Evolutionary conservation across 2,113 vertebrate species (phyloP).

Genomic region (Delphinapterus leucas): DNA sequence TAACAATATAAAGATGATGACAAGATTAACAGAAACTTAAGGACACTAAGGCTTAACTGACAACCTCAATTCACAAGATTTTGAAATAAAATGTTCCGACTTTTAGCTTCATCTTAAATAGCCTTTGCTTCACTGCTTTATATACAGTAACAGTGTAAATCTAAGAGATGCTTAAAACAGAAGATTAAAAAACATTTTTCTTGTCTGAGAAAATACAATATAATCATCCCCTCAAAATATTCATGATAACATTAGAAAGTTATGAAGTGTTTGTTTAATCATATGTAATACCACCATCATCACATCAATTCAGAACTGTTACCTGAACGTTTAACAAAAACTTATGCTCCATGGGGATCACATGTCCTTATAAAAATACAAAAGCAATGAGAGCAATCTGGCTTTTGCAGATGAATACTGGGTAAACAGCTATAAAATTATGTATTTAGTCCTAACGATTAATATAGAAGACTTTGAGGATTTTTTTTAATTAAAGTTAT

Average conservation of each 20-base stretch:
- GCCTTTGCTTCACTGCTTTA: conserved; percentile 47
- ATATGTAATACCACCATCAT: conserved; percentile 50
- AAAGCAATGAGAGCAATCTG: conserved; percentile 65
- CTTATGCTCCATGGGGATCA: conserved; percentile 29
- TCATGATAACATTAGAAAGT: conserved; percentile 49
- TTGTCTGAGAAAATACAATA: conserved; percentile 65
- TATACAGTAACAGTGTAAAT: conserved; percentile 51
- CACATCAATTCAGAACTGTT: conserved; percentile 60
- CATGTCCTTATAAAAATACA: conserved; percentile 62
- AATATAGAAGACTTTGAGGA: conserved; percentile 62
- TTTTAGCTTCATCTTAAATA: conserved; percentile 47
- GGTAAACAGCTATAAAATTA: conserved; percentile 63
- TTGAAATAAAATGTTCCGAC: conserved; percentile 23
- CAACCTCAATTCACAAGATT: conserved; percentile 42
- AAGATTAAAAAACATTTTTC: conserved; percentile 42
- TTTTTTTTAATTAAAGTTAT: conserved; percentile 58
- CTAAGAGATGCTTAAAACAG: conserved; percentile 52
- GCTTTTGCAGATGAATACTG: conserved; percentile 59
- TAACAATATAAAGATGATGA: conserved; percentile 54
- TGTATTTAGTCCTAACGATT: conserved; percentile 59
- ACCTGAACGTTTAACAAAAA: conserved; percentile 64
- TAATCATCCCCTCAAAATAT: conserved; percentile 53
- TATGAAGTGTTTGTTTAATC: conserved; percentile 57
- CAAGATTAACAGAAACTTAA: conserved; percentile 37
- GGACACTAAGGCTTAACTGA: not conserved